These are phyloP conservation scores for Myzus persicae DNA, from an alignment of 1,140 invertebrate species.

Conservation along the genomic window DNA sequence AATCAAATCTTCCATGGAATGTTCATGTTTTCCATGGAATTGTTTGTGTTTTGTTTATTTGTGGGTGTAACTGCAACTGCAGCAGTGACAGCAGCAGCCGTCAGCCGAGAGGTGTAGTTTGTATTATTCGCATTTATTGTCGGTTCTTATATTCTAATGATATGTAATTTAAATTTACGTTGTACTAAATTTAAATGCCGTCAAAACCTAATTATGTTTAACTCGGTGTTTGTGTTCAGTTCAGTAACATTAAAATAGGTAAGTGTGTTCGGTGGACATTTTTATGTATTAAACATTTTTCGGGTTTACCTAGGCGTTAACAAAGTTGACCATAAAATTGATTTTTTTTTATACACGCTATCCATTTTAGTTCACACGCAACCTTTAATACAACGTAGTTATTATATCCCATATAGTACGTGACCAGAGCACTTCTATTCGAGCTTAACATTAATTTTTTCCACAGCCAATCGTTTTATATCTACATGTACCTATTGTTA, in stretches of 20 bases:
- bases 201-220: slow-evolving; percentile 28
- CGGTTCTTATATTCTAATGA: neutral
- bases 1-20: neutral
- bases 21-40: slow-evolving; percentile 13
- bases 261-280: neutral
- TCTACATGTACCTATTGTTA: neutral
- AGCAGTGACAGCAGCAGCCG: slow-evolving; percentile 7
- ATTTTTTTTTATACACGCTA: slow-evolving; percentile 16
- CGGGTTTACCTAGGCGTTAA: slow-evolving; percentile 19
- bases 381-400: neutral
- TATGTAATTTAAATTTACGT: slow-evolving; percentile 25
- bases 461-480: neutral
- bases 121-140: neutral
- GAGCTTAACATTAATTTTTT: neutral
- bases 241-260: neutral
- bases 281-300: neutral
- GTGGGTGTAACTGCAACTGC: slow-evolving; percentile 54
- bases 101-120: neutral
- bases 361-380: neutral
- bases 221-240: neutral
- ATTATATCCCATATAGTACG: neutral
- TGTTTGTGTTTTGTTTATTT: slow-evolving; percentile 55
- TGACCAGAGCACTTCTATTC: neutral
- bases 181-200: neutral
- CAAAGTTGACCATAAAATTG: neutral